phyloP scores from a whole-genome alignment of 2,113 vertebrate species.

The Esox niger region DNA sequence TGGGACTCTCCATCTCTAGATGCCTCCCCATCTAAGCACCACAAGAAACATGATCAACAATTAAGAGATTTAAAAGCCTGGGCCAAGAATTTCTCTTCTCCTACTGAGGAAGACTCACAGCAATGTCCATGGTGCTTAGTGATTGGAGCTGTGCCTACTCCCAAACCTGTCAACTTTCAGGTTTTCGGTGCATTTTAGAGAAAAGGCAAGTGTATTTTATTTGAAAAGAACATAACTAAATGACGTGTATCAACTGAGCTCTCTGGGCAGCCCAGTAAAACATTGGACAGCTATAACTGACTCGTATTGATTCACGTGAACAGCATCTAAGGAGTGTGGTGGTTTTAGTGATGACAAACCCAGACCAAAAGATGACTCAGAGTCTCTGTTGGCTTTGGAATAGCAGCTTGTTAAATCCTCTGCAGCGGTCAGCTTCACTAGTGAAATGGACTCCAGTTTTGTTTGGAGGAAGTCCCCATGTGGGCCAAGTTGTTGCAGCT shows the following conservation, averaged over 20 bases:
- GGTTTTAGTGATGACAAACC: slow-evolving; percentile 33
- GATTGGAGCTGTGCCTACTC: slow-evolving; percentile 54
- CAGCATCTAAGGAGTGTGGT: slow-evolving; percentile 23
- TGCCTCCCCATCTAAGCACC: slow-evolving; percentile 39
- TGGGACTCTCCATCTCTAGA: slow-evolving; percentile 36
- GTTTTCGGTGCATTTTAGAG: slow-evolving; percentile 56
- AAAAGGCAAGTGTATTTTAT: slow-evolving; percentile 41
- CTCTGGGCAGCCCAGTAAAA: slow-evolving; percentile 31
- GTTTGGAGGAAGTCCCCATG: slow-evolving; percentile 39
- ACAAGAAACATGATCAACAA: slow-evolving; percentile 67
- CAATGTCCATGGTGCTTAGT: slow-evolving; percentile 29
- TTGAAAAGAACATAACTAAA: slow-evolving; percentile 18
- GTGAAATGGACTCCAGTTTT: slow-evolving; percentile 47
- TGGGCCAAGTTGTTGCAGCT: slow-evolving; percentile 43
- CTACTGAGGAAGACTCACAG: slow-evolving; percentile 39
- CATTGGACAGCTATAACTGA: slow-evolving; percentile 43
- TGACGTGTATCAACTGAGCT: slow-evolving; percentile 38
- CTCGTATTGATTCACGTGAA: slow-evolving; percentile 28
- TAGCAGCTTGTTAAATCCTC: slow-evolving; percentile 35
- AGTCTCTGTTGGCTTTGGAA: slow-evolving; percentile 17
- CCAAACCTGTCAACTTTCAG: slow-evolving; percentile 53
- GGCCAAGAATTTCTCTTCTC: slow-evolving; percentile 51
- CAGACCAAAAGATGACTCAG: slow-evolving; percentile 44
- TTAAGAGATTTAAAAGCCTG: slow-evolving; percentile 65
- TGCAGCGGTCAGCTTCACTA: slow-evolving; percentile 39